Evolutionary conservation across 2,113 vertebrate genomes (phyloP), one percentile per base, ranked within the genome.

Genomic region (Otis tarda): DNA sequence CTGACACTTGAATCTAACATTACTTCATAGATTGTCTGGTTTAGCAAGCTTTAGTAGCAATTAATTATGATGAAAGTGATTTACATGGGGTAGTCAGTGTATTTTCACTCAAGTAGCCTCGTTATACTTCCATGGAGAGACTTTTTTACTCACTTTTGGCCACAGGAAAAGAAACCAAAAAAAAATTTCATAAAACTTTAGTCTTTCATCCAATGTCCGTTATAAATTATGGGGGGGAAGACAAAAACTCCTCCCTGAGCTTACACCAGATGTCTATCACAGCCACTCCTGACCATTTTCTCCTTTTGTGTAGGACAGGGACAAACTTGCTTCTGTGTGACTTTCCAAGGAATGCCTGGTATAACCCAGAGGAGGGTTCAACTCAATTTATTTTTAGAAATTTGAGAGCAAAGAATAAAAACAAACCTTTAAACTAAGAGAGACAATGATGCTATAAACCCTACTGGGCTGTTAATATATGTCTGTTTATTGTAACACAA

Each of bases 401-500:
- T 89, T 17, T 19, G 59, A 87, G 60, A 94, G 86, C 69, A 89
- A 94, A 77, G 61, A 92, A 71, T 77, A 89, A 87, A 92, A 91
- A 55, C 90, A 91, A 93, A 75, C 69, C 35, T 90, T 95, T 89
- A 96, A 97, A 94, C 83, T 71, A 65, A 47, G 77, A 78, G 61
- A 90, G 83, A 95, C 94, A 96, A 95, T 90, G 91, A 93, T 80
- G 59, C 45, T 43, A 69, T 89, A 95, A 96, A 93, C 77, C 69
- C 87, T 69, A 21, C 56, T 90, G 82, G 82, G 74, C 82, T 70
- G 73, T 92, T 94, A 86, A 92, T 76, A 68, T 35, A 49, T 25
- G 63, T 93, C 92, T 96, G 95, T 97, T 97, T 97, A 95, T 91
- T 95, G 75, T 86, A 96, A 92, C 76, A 91, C 70, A 94, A 74